Evolutionary conservation across 2,113 vertebrate species (phyloP).

Genomic region (Gymnobelideus leadbeateri): DNA sequence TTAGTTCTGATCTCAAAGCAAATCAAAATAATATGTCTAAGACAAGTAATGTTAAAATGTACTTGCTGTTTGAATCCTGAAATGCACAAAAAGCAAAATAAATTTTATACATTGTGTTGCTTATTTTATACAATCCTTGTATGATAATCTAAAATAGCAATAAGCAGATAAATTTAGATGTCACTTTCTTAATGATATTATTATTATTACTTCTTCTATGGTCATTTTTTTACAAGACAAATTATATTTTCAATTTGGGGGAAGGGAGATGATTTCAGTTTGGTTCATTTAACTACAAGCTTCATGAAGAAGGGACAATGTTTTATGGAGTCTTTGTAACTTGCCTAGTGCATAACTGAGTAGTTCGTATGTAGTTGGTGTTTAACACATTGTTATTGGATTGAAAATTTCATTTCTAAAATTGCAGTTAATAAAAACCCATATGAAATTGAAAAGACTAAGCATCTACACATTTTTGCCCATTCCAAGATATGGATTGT

Average conservation of each 20-base stretch:
- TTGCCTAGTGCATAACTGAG: background rate
- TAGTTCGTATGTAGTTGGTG: background rate
- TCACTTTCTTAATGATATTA: background rate
- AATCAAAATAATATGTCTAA: constrained; percentile 32
- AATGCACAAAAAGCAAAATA: background rate
- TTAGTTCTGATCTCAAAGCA: background rate
- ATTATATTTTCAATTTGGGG: background rate
- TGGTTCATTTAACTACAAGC: background rate
- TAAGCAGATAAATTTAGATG: background rate
- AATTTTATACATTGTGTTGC: background rate
- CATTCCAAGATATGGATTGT: background rate
- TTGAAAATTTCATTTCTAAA: background rate
- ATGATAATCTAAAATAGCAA: background rate
- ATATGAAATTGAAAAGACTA: background rate
- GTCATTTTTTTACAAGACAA: background rate
- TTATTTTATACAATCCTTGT: background rate
- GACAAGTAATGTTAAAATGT: constrained; percentile 15
- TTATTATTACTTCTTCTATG: background rate
- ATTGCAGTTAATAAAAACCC: background rate
- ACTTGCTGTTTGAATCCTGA: background rate
- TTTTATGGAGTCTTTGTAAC: background rate
- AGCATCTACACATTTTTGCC: background rate
- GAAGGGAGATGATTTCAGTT: background rate
- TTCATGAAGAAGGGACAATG: background rate
- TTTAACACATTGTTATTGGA: background rate